phyloP scores from a whole-genome alignment of 1,140 invertebrate species.

The Onthophagus taurus region DNA sequence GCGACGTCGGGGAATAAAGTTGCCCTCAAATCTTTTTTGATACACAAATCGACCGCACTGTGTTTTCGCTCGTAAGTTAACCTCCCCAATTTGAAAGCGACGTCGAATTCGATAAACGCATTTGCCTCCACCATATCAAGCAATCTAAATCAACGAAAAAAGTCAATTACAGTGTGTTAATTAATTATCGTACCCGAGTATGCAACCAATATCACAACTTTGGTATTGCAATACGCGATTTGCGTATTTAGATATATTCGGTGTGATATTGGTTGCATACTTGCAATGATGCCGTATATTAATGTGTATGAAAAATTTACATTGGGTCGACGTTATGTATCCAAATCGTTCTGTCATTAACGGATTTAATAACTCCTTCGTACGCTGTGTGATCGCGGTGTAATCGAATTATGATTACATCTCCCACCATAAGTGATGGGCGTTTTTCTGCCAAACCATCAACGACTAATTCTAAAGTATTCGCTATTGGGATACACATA shows the following conservation, averaged over 20 bases:
- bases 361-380: constrained; percentile 21
- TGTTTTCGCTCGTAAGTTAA: constrained; percentile 28
- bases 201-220: too few relatives aligned
- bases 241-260: too few relatives aligned
- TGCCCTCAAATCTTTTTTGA: constrained; percentile 7
- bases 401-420: constrained; percentile 25
- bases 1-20: constrained; percentile 18
- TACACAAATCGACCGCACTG: constrained; percentile 19
- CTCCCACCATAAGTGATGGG: constrained; percentile 29
- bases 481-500: constrained; percentile 8
- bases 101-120: constrained; percentile 22
- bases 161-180: too few relatives aligned
- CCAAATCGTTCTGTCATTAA: constrained; percentile 23
- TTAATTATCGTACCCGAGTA: too few relatives aligned
- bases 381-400: constrained; percentile 26
- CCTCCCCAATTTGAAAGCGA: constrained; percentile 22
- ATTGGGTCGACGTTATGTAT: constrained; percentile 19
- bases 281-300: too few relatives aligned
- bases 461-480: constrained; percentile 24
- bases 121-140: too few relatives aligned
- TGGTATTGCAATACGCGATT: too few relatives aligned
- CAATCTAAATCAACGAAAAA: too few relatives aligned
- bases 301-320: constrained; percentile 24
- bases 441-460: constrained; percentile 34
- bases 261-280: too few relatives aligned